Evolutionary conservation across 2,797 vertebrate genomes (phyloP), one percentile per base, ranked within the genome.

Genomic region (Tapera naevia): DNA sequence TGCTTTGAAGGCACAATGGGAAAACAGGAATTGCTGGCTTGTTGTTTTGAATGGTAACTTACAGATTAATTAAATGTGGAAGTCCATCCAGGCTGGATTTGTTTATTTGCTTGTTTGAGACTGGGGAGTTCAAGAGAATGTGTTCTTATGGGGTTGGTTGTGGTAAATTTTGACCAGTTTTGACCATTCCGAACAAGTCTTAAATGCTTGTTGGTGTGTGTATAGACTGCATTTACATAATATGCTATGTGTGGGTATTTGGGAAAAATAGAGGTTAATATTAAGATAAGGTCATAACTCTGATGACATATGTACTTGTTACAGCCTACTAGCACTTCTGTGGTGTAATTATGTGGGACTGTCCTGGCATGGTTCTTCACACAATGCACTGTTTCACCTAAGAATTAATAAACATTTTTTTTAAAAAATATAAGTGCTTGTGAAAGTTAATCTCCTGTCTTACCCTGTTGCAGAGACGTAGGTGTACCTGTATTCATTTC

Each of bases 121-220:
- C 98, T 96, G 25, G 98, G 98, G 91, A 97, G 95, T 94, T 95
- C 98, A 89, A 97, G 96, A 91, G 98, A 98, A n/a, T 97, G 98
- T 80, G 98, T 98, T 4, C 97, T 99, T 78, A 98, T 98, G 98
- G 98, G 98, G 91, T 98, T 99, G 86, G 97, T 98, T 86, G 98
- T 99, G 98, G 98, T 98, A 96, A 98, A 98, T 96, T 53, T 37
- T 41, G 46, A 50, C 35, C 11, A 98, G 98, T 96, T 53, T 37
- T 41, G 46, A 50, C 37, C 11, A 25, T 80, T 84, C 15, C 13
- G 45, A 46, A 54, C 16, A 80, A 64, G 54, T 43, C 35, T 46
- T 17, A 22, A 78, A 8, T 82, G 65, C 23, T n/a, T 41, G 5
- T 43, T 78, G 32, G 48, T 23, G 33, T 51, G 30, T 35, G 54